Evolutionary conservation across 2,888 invertebrate species (phyloP).

Genomic region (Tineola bisselliella): DNA sequence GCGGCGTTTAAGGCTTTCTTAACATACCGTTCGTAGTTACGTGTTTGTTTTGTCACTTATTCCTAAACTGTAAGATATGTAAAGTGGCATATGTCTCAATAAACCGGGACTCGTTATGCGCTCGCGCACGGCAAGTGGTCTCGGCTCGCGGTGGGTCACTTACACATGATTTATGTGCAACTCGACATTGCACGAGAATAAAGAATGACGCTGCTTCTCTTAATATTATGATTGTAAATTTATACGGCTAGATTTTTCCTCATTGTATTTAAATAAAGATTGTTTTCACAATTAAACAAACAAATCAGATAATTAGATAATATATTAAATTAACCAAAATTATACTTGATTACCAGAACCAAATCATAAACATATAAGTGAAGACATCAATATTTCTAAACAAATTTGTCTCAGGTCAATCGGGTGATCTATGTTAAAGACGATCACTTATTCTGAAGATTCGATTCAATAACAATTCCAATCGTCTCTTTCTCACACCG

Average conservation of each 20-base stretch:
- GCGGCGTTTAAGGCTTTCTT: conserved; percentile 1
- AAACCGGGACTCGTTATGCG: neutral
- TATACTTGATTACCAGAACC: neutral
- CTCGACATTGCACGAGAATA: conserved; percentile 3
- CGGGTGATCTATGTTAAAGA: conserved; percentile 48
- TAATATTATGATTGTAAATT: too few relatives aligned
- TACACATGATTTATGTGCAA: neutral
- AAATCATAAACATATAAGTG: neutral
- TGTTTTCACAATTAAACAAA: too few relatives aligned
- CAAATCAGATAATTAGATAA: too few relatives aligned
- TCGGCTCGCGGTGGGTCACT: neutral
- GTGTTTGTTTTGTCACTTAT: conserved; percentile 19
- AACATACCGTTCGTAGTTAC: neutral
- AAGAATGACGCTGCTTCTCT: neutral
- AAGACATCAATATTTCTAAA: conserved; percentile 18
- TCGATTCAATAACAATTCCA: neutral
- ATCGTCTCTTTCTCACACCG: neutral
- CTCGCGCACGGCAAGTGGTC: conserved; percentile 6
- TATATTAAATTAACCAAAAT: neutral
- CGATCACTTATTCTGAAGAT: neutral
- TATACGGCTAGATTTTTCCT: too few relatives aligned
- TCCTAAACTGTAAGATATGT: conserved; percentile 16
- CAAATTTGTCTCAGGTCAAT: conserved; percentile 54
- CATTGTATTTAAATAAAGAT: too few relatives aligned
- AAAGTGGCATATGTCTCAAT: conserved; percentile 26